Conservation (phyloP, 2,888 invertebrate genomes). For the Lasioglossum zephyrum region DNA sequence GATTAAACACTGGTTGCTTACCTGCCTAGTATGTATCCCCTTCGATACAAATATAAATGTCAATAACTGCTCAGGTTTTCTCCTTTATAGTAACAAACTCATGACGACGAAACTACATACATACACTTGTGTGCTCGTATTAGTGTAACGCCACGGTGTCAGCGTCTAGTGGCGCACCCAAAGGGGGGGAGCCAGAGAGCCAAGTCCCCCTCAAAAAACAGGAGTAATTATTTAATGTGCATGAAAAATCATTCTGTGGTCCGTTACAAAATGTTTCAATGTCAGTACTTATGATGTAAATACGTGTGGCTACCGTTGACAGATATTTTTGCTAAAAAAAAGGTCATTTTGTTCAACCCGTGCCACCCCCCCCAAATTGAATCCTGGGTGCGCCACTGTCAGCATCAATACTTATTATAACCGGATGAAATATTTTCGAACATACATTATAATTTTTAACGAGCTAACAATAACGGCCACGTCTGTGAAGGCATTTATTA, state of each 20-base stretch:
- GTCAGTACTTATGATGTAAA: no score
- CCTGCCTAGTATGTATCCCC: not conserved
- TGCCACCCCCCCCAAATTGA: no score
- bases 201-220: no score
- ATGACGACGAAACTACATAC: not conserved
- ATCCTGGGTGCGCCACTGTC: not conserved
- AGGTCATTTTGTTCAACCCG: no score
- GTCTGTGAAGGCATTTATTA: not conserved
- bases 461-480: not conserved
- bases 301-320: no score
- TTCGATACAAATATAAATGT: conserved; percentile 3
- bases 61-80: not conserved
- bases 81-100: conserved; percentile 33
- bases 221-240: no score
- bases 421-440: not conserved
- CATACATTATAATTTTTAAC: not conserved
- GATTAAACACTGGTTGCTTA: not conserved
- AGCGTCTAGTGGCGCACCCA: no score
- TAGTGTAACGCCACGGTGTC: not conserved
- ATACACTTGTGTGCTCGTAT: not conserved
- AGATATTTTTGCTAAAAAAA: no score
- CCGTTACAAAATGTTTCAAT: no score
- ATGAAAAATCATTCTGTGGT: no score
- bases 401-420: not conserved
- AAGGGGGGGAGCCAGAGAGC: no score